Evolutionary conservation across 1,140 invertebrate species (phyloP).

Genomic region (Platyscapa corneri): DNA sequence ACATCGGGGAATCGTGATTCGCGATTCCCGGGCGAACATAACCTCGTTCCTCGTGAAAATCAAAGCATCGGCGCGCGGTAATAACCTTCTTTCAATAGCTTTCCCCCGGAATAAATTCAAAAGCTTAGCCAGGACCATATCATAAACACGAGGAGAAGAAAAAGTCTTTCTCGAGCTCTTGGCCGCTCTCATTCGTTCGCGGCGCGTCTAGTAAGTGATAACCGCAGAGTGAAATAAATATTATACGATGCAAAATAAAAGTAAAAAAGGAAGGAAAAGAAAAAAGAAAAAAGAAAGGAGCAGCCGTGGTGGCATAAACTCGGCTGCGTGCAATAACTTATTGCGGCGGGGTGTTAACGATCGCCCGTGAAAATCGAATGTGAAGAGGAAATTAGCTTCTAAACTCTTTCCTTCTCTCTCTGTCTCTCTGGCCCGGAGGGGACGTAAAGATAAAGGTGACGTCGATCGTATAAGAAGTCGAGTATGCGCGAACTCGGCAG

Average conservation of each 20-base stretch:
- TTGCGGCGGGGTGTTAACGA: slow-evolving; percentile 59
- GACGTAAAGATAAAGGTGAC: slow-evolving; percentile 63
- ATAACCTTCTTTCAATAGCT: slow-evolving; percentile 36
- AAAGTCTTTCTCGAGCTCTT: slow-evolving; percentile 11
- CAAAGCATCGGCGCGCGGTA: slow-evolving; percentile 34
- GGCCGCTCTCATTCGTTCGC: slow-evolving; percentile 41
- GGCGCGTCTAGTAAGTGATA: slow-evolving; percentile 62
- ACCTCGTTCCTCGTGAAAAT: slow-evolving; percentile 31
- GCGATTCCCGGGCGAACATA: neutral
- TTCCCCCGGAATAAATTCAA: slow-evolving; percentile 49
- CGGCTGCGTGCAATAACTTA: slow-evolving; percentile 61
- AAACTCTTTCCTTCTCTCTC: slow-evolving; percentile 24
- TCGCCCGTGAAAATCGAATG: slow-evolving; percentile 68
- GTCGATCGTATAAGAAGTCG: slow-evolving; percentile 43
- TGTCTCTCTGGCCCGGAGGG: neutral
- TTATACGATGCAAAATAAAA: slow-evolving; percentile 62
- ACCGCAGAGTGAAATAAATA: slow-evolving; percentile 67
- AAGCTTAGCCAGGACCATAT: slow-evolving; percentile 45
- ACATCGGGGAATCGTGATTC: neutral
- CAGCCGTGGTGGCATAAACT: slow-evolving; percentile 50
- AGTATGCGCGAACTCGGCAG: slow-evolving; percentile 34
- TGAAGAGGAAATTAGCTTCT: slow-evolving; percentile 67
- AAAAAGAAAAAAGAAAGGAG: slow-evolving; percentile 49
- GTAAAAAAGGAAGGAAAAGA: slow-evolving; percentile 52
- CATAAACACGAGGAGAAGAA: slow-evolving; percentile 41